phyloP scores from a whole-genome alignment of 2,113 vertebrate genomes.

The Propithecus coquereli region DNA sequence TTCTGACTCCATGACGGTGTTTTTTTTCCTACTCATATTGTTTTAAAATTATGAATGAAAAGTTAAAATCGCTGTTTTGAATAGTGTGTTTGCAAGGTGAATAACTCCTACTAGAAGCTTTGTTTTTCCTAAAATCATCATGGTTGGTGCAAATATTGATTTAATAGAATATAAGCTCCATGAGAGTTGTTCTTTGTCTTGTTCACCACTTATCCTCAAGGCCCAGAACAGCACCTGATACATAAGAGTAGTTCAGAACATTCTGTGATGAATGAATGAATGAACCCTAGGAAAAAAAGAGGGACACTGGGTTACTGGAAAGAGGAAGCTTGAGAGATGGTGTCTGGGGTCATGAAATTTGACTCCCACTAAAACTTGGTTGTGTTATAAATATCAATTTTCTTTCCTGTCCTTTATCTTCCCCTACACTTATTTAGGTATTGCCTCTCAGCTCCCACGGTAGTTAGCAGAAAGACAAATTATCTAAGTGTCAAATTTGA shows the following conservation, averaged over 20 bases:
- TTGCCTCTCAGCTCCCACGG: background rate
- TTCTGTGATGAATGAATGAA: background rate
- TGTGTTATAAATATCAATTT: background rate
- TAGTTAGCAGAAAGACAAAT: background rate
- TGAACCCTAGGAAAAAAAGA: background rate
- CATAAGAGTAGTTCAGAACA: background rate
- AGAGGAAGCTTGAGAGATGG: background rate
- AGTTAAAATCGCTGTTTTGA: background rate
- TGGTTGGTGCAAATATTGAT: background rate
- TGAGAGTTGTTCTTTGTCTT: background rate
- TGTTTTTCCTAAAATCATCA: background rate
- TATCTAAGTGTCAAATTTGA: conserved; percentile 22
- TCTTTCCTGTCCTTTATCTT: background rate
- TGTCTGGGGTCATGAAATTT: background rate
- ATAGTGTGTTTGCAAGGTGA: background rate
- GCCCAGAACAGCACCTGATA: background rate
- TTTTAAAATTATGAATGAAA: background rate
- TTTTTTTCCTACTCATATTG: background rate
- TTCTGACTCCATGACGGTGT: background rate
- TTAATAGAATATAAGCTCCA: background rate
- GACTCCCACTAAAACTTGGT: background rate
- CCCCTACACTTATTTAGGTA: background rate
- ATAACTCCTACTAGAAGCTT: background rate
- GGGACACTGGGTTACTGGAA: background rate
- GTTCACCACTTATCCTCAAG: background rate